A percentile compares a stretch with the other conserved stretches of the same genome.
phyloP scores from a whole-genome alignment of 1,140 invertebrate species.

The Sinella curviseta region DNA sequence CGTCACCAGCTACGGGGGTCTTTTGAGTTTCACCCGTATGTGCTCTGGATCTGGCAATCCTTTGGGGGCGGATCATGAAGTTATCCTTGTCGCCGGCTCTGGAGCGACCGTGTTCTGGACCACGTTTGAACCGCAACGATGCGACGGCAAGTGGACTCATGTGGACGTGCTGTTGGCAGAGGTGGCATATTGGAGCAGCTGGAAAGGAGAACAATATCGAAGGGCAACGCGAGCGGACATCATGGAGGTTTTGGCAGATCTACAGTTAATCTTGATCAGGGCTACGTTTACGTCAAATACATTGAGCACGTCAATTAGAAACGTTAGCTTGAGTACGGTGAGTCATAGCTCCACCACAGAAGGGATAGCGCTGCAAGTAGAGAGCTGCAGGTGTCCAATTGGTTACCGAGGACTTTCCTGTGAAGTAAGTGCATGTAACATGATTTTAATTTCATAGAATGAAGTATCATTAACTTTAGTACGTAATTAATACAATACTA shows the following conservation, averaged over 20 bases:
- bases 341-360: too few species aligned
- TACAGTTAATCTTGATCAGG: slow-evolving; percentile 22
- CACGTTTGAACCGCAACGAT: slow-evolving; percentile 8
- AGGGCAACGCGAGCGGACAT: slow-evolving; percentile 17
- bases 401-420: slow-evolving; percentile 32
- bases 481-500: too few species aligned
- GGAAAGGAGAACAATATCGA: background rate
- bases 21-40: slow-evolving; percentile 13
- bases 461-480: background rate
- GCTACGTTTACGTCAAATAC: slow-evolving; percentile 15
- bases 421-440: slow-evolving; percentile 6
- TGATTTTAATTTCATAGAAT: background rate
- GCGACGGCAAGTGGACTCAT: background rate
- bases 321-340: background rate
- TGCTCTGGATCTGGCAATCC: slow-evolving; percentile 7
- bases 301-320: background rate
- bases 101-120: slow-evolving; percentile 33
- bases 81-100: slow-evolving; percentile 31
- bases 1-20: slow-evolving; percentile 36
- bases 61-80: slow-evolving; percentile 30
- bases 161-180: slow-evolving; percentile 5
- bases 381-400: slow-evolving; percentile 20
- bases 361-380: slow-evolving; percentile 2
- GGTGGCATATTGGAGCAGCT: background rate
- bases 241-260: slow-evolving; percentile 23